Evolutionary conservation across 1,140 invertebrate species (phyloP).

Genomic region (Drosophila lacteicornis): DNA sequence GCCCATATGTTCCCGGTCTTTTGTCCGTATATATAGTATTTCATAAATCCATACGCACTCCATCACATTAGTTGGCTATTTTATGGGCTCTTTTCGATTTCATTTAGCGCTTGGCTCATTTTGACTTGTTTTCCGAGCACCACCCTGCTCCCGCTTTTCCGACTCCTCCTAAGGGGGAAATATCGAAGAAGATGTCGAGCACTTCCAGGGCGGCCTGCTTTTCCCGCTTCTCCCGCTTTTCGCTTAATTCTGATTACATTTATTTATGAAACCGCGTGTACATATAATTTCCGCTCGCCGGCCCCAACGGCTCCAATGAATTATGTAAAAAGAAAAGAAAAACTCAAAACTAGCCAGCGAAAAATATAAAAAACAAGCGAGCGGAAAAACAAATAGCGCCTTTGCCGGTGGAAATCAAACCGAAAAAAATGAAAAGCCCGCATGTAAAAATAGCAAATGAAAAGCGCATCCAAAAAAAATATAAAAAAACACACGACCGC

Average conservation of each 20-base stretch:
- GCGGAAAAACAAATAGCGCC: conserved; percentile 45
- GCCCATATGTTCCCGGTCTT: conserved; percentile 19
- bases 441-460: conserved; percentile 53
- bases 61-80: conserved; percentile 55
- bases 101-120: conserved; percentile 52
- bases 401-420: conserved; percentile 53
- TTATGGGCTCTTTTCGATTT: conserved; percentile 58
- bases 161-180: not conserved
- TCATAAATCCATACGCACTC: conserved; percentile 58
- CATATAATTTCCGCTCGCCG: conserved; percentile 70
- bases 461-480: conserved; percentile 44
- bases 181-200: conserved; percentile 17
- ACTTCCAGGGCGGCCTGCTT: conserved; percentile 24
- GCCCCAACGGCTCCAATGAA: conserved; percentile 56
- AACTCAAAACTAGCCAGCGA: conserved; percentile 38
- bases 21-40: conserved; percentile 36
- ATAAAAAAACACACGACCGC: conserved; percentile 6
- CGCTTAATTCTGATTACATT: conserved; percentile 54
- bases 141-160: not conserved
- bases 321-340: conserved; percentile 57
- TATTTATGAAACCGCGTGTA: conserved; percentile 65
- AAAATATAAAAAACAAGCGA: conserved; percentile 30
- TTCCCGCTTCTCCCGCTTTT: conserved; percentile 20
- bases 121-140: conserved; percentile 19
- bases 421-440: conserved; percentile 45